These are phyloP conservation scores for Poecilobothrus nobilitatus DNA, from an alignment of 2,888 invertebrate species.

Conservation along the genomic window DNA sequence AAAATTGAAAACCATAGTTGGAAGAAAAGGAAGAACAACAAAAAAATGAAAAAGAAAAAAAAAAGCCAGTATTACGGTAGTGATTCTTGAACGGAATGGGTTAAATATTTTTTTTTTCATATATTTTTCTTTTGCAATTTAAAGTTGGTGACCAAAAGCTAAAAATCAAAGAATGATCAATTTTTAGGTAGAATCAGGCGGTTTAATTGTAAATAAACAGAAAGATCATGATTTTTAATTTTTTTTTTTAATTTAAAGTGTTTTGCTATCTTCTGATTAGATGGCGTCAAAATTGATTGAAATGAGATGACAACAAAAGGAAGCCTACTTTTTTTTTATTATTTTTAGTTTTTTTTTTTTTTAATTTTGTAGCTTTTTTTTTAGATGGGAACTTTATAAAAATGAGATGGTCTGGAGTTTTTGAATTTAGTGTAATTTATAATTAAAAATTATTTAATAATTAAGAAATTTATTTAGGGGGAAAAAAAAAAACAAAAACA, in stretches of 20 bases:
- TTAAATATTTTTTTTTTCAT: too few relatives aligned
- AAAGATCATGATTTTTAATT: neutral
- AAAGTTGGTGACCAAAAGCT: neutral
- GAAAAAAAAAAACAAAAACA: too few relatives aligned
- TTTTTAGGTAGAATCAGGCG: neutral
- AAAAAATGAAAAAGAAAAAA: neutral
- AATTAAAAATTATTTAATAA: too few relatives aligned
- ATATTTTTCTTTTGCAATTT: neutral
- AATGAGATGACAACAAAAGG: neutral
- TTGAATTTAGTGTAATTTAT: too few relatives aligned
- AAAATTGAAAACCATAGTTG: neutral
- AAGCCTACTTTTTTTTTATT: neutral
- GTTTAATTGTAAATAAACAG: neutral
- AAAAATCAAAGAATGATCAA: too few relatives aligned
- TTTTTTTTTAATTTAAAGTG: neutral
- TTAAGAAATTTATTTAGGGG: too few relatives aligned
- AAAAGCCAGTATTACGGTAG: neutral
- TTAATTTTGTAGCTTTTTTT: too few relatives aligned
- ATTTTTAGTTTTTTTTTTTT: too few relatives aligned
- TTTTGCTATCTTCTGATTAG: neutral
- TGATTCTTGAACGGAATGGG: neutral
- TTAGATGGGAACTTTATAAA: too few relatives aligned
- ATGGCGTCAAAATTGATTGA: constrained; percentile 4
- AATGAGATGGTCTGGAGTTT: too few relatives aligned
- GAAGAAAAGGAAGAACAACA: neutral